A percentile compares a stretch with the other conserved stretches of the same genome.
phyloP scores from a whole-genome alignment of 1,140 invertebrate species.

The Drosophila watanabei region DNA sequence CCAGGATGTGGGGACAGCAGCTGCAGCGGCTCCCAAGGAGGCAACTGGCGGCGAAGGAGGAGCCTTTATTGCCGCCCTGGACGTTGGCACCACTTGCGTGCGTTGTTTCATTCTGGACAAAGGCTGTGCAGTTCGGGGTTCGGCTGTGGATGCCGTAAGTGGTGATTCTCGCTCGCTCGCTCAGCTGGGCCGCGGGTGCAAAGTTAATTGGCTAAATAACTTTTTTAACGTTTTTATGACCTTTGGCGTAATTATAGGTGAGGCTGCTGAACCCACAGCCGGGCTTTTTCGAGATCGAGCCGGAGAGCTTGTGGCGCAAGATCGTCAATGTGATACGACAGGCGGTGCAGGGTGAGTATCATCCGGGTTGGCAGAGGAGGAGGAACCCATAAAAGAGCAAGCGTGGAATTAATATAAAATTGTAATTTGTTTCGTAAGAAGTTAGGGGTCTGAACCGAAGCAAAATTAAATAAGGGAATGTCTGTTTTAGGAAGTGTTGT shows the following conservation, averaged over 20 bases:
- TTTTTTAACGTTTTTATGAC: constrained; percentile 30
- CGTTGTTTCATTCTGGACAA: constrained; percentile 93
- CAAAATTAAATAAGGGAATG: not conserved
- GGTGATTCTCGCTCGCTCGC: constrained; percentile 16
- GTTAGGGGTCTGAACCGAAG: not conserved
- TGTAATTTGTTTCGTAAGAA: not conserved
- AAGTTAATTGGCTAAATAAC: constrained; percentile 33
- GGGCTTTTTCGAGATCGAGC: constrained; percentile 95
- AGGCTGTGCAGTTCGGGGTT: constrained; percentile 88
- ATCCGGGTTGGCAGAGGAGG: not conserved
- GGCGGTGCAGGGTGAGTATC: constrained; percentile 88
- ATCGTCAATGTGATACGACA: constrained; percentile 89
- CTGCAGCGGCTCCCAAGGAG: not conserved
- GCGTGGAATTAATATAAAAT: not conserved
- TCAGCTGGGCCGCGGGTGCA: constrained; percentile 24
- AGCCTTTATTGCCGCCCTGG: constrained; percentile 91
- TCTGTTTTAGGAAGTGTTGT: not conserved
- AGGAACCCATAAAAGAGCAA: not conserved
- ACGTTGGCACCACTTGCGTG: constrained; percentile 96
- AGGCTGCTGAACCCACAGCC: constrained; percentile 91
- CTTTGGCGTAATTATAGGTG: constrained; percentile 87
- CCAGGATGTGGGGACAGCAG: constrained; percentile 16
- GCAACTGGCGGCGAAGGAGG: not conserved
- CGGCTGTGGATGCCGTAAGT: constrained; percentile 89
- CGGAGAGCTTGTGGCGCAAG: constrained; percentile 92